Conservation (phyloP, 1,140 invertebrate genomes). For the Macrobrachium nipponense region DNA sequence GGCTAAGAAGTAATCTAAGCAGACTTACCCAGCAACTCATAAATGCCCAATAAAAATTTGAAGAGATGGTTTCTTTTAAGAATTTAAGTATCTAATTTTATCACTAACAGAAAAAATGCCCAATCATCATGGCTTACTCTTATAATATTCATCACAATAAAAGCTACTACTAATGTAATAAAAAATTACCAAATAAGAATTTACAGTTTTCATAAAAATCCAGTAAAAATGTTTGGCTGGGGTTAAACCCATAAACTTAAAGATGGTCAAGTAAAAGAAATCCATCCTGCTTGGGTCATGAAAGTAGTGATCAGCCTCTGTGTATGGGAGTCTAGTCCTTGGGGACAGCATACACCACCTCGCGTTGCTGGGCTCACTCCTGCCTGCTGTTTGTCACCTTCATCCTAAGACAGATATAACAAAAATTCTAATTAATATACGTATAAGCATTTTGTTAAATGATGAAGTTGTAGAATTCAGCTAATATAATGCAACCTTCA, state of each 20-base stretch:
- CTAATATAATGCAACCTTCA: neutral
- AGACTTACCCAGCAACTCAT: no score
- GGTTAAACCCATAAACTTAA: conserved; percentile 40
- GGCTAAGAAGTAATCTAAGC: no score
- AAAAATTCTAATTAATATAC: no score
- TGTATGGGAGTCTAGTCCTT: conserved; percentile 53
- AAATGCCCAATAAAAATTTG: no score
- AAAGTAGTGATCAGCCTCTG: conserved; percentile 55
- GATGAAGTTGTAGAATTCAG: neutral
- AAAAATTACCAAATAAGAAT: neutral
- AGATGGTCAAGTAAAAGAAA: conserved; percentile 57
- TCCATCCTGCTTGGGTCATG: conserved; percentile 60
- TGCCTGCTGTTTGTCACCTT: conserved; percentile 51
- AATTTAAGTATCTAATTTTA: no score
- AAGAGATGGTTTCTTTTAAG: no score
- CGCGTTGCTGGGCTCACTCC: conserved; percentile 42
- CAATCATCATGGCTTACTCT: no score
- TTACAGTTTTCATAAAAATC: neutral
- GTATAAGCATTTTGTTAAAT: no score
- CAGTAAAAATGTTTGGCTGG: neutral
- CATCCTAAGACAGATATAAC: conserved; percentile 5
- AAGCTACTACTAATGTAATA: neutral
- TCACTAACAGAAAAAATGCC: no score
- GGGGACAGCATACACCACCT: conserved; percentile 35
- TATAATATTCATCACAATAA: no score